A percentile compares a stretch with the other conserved stretches of the same genome.
These are phyloP conservation scores for Diaprepes abbreviatus DNA, from an alignment of 2,888 invertebrate species.

Conservation along the genomic window DNA sequence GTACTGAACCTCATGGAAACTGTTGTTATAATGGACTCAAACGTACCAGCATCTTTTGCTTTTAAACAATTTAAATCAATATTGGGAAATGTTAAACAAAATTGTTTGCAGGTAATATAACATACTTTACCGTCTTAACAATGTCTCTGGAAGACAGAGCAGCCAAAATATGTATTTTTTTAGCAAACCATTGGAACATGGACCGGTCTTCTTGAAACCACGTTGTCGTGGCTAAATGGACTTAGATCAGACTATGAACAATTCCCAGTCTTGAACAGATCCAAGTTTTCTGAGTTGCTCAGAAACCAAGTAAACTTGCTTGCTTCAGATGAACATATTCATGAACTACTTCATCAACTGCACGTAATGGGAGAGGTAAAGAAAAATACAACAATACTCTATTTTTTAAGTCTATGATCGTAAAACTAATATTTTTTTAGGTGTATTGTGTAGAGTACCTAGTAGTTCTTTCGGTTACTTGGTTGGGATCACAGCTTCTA, in stretches of 20 bases:
- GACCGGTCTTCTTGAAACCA: constrained; percentile 74
- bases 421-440: too few relatives aligned
- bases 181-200: constrained; percentile 67
- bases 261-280: constrained; percentile 75
- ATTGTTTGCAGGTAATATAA: constrained; percentile 69
- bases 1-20: constrained; percentile 73
- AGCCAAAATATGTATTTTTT: too few relatives aligned
- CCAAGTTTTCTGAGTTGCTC: constrained; percentile 72
- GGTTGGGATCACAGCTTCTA: constrained; percentile 78
- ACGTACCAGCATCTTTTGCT: constrained; percentile 74
- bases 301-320: constrained; percentile 75
- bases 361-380: constrained; percentile 76
- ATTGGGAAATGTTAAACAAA: constrained; percentile 69
- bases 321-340: constrained; percentile 75
- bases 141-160: too few relatives aligned
- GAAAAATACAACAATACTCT: too few relatives aligned
- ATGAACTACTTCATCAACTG: constrained; percentile 74
- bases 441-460: constrained; percentile 70
- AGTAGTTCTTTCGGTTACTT: constrained; percentile 76
- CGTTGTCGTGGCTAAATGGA: constrained; percentile 69
- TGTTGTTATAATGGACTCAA: constrained; percentile 75
- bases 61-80: constrained; percentile 74
- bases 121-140: not conserved
- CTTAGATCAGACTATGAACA: constrained; percentile 71
- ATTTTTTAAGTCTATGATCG: too few relatives aligned